phyloP scores from a whole-genome alignment of 1,140 invertebrate genomes.

The Drosophila subobscura region DNA sequence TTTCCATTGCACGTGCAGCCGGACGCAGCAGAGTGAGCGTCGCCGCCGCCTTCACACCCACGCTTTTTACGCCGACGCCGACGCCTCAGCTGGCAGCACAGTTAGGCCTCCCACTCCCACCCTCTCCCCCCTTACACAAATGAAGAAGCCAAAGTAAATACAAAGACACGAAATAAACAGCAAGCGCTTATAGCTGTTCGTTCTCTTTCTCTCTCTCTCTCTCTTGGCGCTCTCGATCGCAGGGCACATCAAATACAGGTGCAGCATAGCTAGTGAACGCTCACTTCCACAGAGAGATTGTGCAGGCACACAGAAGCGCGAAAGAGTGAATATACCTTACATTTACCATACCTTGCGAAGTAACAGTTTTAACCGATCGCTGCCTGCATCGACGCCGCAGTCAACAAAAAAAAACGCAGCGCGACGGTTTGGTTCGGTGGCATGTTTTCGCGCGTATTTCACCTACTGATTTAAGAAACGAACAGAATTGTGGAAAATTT shows the following conservation, averaged over 20 bases:
- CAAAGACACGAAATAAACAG: constrained; percentile 50
- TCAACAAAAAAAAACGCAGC: constrained; percentile 68
- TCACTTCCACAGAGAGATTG: too few relatives aligned
- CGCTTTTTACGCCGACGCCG: neutral
- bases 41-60: neutral
- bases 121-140: constrained; percentile 11
- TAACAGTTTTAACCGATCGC: neutral
- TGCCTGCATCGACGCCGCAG: constrained; percentile 45
- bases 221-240: constrained; percentile 8
- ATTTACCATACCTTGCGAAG: too few relatives aligned
- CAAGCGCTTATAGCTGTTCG: constrained; percentile 13
- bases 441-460: constrained; percentile 14
- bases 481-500: constrained; percentile 14
- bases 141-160: constrained; percentile 65
- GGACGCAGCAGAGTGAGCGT: constrained; percentile 17
- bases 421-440: constrained; percentile 40
- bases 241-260: neutral
- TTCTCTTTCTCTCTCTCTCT: constrained; percentile 20
- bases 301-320: too few relatives aligned
- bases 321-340: too few relatives aligned
- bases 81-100: neutral
- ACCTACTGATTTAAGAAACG: neutral
- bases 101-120: constrained; percentile 13
- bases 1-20: constrained; percentile 62
- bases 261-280: too few relatives aligned